phyloP scores from a whole-genome alignment of 2,113 vertebrate genomes.

The Myrmophylax atrothorax region DNA sequence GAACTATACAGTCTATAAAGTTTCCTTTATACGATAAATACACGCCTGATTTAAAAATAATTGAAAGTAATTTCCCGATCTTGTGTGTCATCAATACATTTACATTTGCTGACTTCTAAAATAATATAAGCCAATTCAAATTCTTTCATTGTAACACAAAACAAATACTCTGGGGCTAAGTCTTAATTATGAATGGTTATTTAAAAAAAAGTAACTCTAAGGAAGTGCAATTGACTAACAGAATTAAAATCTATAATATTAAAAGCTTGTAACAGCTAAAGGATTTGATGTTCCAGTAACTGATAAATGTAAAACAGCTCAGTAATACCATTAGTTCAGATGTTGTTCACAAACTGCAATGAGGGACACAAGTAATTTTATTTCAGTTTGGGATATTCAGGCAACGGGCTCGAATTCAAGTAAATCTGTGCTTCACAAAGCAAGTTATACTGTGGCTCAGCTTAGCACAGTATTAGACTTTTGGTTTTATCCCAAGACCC shows the following conservation, averaged over 20 bases:
- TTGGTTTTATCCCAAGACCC: background rate
- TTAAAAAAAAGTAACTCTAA: background rate
- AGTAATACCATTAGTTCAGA: background rate
- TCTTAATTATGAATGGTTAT: background rate
- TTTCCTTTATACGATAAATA: background rate
- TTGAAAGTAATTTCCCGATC: fast-evolving
- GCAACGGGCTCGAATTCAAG: background rate
- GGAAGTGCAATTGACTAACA: background rate
- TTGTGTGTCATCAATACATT: background rate
- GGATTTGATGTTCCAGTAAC: background rate
- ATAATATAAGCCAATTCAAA: fast-evolving
- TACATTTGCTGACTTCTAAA: background rate
- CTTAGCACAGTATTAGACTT: background rate
- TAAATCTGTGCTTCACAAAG: background rate
- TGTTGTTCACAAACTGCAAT: background rate
- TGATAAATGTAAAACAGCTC: background rate
- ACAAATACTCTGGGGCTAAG: background rate
- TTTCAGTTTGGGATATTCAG: background rate
- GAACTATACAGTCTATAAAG: background rate
- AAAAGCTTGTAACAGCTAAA: background rate
- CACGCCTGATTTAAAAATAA: background rate
- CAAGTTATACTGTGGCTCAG: background rate
- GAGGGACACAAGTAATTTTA: background rate
- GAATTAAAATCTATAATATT: background rate
- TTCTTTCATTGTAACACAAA: background rate